phyloP scores from a whole-genome alignment of 2,113 vertebrate species.

The Anguilla japonica region DNA sequence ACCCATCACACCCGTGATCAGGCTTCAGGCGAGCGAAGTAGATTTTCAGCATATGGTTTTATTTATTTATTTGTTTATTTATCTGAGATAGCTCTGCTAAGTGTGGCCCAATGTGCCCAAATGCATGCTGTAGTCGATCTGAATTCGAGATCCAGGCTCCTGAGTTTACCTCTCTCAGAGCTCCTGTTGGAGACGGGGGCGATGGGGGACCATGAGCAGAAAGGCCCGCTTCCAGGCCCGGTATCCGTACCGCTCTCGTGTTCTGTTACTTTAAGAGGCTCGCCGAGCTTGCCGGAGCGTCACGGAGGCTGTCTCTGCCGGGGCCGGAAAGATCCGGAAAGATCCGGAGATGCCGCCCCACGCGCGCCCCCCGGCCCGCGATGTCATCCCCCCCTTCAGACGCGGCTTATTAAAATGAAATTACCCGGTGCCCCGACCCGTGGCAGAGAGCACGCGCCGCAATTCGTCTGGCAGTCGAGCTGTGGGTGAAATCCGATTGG shows the following conservation, averaged over 20 bases:
- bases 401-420: conserved; percentile 77
- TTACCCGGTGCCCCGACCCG: conserved; percentile 72
- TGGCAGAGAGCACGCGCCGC: conserved; percentile 69
- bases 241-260: conserved; percentile 9
- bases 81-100: not conserved
- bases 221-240: not conserved
- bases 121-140: not conserved
- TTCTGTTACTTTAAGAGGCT: conserved; percentile 59
- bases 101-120: not conserved
- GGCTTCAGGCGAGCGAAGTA: too few species aligned
- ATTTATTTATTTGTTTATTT: too few species aligned
- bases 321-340: too few species aligned
- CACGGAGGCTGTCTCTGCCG: conserved; percentile 32
- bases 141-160: not conserved
- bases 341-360: conserved; percentile 15
- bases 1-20: too few species aligned
- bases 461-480: conserved; percentile 78
- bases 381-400: conserved; percentile 69
- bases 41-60: too few species aligned
- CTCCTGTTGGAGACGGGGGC: not conserved
- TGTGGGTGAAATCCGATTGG: conserved; percentile 79
- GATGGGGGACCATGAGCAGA: not conserved
- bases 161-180: not conserved
- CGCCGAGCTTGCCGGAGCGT: conserved; percentile 46
- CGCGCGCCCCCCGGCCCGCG: conserved; percentile 23